Conservation (phyloP, 1,140 invertebrate species). For the Conus ventricosus region DNA sequence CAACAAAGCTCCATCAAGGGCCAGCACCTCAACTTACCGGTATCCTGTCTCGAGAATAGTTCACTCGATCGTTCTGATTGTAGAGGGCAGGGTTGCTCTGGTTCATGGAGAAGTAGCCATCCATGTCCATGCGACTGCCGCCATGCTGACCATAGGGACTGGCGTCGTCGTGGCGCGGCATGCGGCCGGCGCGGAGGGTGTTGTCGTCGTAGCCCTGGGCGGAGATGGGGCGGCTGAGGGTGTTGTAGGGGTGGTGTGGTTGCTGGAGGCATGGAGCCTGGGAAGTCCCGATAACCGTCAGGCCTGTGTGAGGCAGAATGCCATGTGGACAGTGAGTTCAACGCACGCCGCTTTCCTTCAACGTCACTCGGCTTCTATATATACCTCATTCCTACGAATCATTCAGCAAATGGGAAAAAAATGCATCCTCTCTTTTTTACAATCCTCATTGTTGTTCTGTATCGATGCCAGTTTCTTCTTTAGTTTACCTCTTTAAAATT, state of each 20-base stretch:
- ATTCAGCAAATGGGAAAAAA: too few species aligned
- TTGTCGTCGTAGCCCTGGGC: constrained; percentile 71
- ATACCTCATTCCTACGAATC: too few species aligned
- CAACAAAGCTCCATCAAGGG: too few species aligned
- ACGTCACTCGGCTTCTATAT: neutral
- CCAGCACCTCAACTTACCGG: constrained; percentile 7
- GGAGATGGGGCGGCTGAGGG: constrained; percentile 62
- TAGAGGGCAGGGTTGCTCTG: constrained; percentile 51
- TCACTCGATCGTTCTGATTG: constrained; percentile 17
- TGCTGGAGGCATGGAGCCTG: constrained; percentile 30
- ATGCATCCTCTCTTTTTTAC: too few species aligned
- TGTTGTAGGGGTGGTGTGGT: constrained; percentile 63
- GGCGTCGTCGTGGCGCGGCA: constrained; percentile 18
- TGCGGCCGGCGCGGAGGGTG: constrained; percentile 62
- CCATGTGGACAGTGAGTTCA: too few species aligned
- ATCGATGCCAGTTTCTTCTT: too few species aligned
- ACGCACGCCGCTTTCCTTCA: too few species aligned
- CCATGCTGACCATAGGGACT: constrained; percentile 36
- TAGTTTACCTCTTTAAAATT: too few species aligned
- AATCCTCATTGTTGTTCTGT: too few species aligned
- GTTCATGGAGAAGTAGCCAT: constrained; percentile 46
- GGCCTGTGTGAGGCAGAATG: neutral
- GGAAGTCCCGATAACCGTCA: neutral
- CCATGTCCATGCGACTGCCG: constrained; percentile 46
- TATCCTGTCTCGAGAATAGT: constrained; percentile 38